Base-by-base conservation (phyloP, 1,140 invertebrate species). In the Oppia nitens region DNA sequence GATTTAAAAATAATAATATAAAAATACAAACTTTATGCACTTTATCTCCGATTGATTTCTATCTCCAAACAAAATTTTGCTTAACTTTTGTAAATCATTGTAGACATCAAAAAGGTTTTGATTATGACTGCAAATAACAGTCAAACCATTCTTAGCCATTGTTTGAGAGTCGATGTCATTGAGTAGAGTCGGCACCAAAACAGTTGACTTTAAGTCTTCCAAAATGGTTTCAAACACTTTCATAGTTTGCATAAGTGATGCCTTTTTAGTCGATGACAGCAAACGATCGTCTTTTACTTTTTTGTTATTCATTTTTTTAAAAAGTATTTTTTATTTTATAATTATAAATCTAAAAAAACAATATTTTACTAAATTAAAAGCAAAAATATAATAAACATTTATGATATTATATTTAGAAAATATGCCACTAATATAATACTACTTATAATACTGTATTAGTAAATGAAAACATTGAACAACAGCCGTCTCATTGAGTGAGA, bases 201-300 rank as follows among this genome's bases (percentile, higher is more conserved):
- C 56, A 1, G 56, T 57, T 29, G 47, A 24, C 24, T 57, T 57
- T 47, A 57, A 49, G 25, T 49, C 50, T 28, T 29, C 24, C 2
- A 57, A 45, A 17, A 25, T 27, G 21, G 48, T 52, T 29, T 50
- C 23, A 27, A 57, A 57, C 12, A 24, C 24, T 21, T 57, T 45
- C n/a, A 57, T 57, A 11, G 56, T 23, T 20, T 48, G 29, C 17
- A 57, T 49, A 4, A 57, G 25, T 21, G 56, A 57, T 40, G 6
- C 32, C 17, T 40, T 40, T 9, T n/a, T n/a, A n/a, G n/a, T n/a
- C n/a, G 32, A 9, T 40, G 32, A 6, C 6, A 40, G 6, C 32
- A 40, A 40, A 9, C 17, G 6, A 9, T 40, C 32, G 6, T 40
- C 32, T 40, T 40, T 40, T 17, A 17, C 6, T 17, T 9, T 6